phyloP scores from a whole-genome alignment of 2,113 vertebrate species.

The Octodon degus region DNA sequence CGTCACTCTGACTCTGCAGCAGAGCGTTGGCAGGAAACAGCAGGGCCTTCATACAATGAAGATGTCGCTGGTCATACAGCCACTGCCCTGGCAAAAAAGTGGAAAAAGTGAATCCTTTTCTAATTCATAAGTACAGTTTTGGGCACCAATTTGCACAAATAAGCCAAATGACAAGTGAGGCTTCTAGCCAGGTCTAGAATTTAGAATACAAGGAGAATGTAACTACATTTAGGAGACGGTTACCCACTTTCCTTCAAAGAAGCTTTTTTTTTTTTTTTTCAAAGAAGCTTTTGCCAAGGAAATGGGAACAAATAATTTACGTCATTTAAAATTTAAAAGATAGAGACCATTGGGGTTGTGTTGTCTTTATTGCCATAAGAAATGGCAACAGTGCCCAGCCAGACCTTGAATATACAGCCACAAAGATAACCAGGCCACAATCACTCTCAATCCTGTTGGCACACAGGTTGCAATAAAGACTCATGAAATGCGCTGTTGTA shows the following conservation, averaged over 20 bases:
- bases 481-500: background rate
- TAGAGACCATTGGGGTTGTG: background rate
- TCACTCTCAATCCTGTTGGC: background rate
- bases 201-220: background rate
- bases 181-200: conserved; percentile 27
- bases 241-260: background rate
- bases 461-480: background rate
- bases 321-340: conserved; percentile 11
- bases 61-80: background rate
- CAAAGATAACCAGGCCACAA: background rate
- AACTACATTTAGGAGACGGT: background rate
- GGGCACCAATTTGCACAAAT: background rate
- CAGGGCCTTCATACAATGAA: accelerated
- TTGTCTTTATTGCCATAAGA: background rate
- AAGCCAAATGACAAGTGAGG: background rate
- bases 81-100: background rate
- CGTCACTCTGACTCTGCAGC: background rate
- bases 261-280: background rate
- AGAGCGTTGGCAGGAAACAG: background rate
- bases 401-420: background rate
- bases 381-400: background rate
- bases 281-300: conserved; percentile 22
- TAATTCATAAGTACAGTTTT: background rate
- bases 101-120: background rate
- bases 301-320: background rate